Evolutionary conservation across 2,888 invertebrate genomes (phyloP).

Genomic region (Acrobasis consociella): DNA sequence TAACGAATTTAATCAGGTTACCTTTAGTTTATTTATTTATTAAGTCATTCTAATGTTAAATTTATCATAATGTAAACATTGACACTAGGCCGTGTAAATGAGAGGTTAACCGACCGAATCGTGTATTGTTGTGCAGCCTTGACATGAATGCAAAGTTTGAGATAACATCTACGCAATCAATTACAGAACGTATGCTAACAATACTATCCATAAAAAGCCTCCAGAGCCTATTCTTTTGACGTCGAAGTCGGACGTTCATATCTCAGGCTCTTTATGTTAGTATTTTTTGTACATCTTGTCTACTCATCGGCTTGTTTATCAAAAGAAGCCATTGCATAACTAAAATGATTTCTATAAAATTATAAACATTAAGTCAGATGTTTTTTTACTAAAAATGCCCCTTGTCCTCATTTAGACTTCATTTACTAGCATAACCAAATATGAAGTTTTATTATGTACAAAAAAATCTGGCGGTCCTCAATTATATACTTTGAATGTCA

Average conservation of each 20-base stretch:
- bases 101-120: slow-evolving; percentile 46
- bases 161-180: slow-evolving; percentile 68
- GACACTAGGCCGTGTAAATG: slow-evolving; percentile 51
- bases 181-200: slow-evolving; percentile 63
- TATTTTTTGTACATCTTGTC: background rate
- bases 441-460: no score
- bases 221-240: slow-evolving; percentile 38
- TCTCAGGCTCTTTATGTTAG: background rate
- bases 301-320: no score
- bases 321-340: no score
- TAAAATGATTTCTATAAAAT: no score
- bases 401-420: no score
- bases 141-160: slow-evolving; percentile 65
- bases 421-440: no score
- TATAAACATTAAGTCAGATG: no score
- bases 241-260: slow-evolving; percentile 33
- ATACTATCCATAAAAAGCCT: slow-evolving; percentile 55
- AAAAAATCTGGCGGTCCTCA: no score
- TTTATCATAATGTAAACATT: slow-evolving; percentile 38
- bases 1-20: no score
- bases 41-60: slow-evolving; percentile 24
- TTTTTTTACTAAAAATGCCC: no score
- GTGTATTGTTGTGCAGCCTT: slow-evolving; percentile 70
- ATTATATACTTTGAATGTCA: background rate
- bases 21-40: no score